A percentile compares a stretch with the other conserved stretches of the same genome.
Evolutionary conservation across 2,888 invertebrate genomes (phyloP).

Genomic region (Pardosa pseudoannulata): DNA sequence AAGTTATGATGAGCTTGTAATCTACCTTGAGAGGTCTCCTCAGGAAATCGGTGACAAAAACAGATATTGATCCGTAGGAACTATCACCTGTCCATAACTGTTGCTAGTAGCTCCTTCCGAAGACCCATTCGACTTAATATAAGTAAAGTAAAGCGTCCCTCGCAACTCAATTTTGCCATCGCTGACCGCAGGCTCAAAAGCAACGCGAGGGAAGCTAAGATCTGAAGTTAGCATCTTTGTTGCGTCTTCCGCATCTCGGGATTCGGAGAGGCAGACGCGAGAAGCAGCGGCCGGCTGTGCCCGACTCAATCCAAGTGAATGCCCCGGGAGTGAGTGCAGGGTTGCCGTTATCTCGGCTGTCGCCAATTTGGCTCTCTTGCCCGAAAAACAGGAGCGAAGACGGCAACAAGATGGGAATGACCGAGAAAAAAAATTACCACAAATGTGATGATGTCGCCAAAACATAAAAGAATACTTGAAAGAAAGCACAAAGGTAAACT

Average conservation of each 20-base stretch:
- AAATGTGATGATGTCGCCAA: too few species aligned
- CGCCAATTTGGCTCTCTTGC: not conserved
- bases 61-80: constrained; percentile 9
- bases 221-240: constrained; percentile 13
- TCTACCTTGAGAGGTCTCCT: constrained; percentile 3
- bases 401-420: too few species aligned
- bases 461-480: too few species aligned
- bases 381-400: not conserved
- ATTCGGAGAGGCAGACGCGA: constrained; percentile 1
- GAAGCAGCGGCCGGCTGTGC: not conserved
- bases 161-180: constrained; percentile 2
- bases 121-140: not conserved
- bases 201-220: not conserved
- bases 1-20: not conserved
- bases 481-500: too few species aligned
- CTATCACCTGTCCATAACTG: constrained; percentile 12
- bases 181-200: constrained; percentile 2
- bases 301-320: not conserved
- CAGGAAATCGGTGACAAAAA: not conserved
- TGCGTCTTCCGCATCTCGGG: not conserved
- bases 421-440: too few species aligned
- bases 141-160: not conserved
- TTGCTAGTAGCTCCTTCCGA: constrained; percentile 10
- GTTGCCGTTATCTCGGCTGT: not conserved
- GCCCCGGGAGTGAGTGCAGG: constrained; percentile 1